Base-by-base conservation (phyloP, 2,888 invertebrate genomes). In the Arctia plantaginis region DNA sequence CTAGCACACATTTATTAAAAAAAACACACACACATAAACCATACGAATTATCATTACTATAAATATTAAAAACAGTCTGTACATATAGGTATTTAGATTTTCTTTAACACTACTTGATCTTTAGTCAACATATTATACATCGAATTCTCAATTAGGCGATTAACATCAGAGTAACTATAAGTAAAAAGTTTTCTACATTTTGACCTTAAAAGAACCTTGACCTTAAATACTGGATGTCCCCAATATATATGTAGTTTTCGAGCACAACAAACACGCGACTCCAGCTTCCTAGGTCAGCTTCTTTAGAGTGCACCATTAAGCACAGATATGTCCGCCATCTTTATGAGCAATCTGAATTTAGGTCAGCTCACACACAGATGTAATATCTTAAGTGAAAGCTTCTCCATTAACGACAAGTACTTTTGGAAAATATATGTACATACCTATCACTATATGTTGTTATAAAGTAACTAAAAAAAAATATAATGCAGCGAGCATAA, bases 301-400 rank as follows among this genome's bases (percentile, higher is more conserved):
- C 62, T 47, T 41, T 41, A 44, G 64, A 73, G 65, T 41, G 55
- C 62, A 59, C 69, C 33, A 73, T 73, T 69, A 69, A 33, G 39
- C 27, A 33, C 73, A 73, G 73, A 65, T 62, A 35, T 33, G 30
- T 23, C 73, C 33, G 59, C 20, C 62, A 39, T 69, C 69, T 69
- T 51, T 62, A 59, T 6, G 35, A 59, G 69, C 62, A 6, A 41
- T 27, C 18, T 69, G 2, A 33, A 69, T 59, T 69, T 18, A 69
- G 55, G 69, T 69, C 55, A 69, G 23, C 23, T 51, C 30, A 30
- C 62, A 62, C 30, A 30, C 30, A 20, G 30, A 62, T 30, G 15
- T 62, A 62, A 30, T 59, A 62, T 30, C 30, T 30, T 62, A 30
- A 30, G 30, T 15, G 0, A 18, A 62, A 62, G 18, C 62, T 18